Conservation (phyloP, 2,888 invertebrate species). For the Aelia acuminata region DNA sequence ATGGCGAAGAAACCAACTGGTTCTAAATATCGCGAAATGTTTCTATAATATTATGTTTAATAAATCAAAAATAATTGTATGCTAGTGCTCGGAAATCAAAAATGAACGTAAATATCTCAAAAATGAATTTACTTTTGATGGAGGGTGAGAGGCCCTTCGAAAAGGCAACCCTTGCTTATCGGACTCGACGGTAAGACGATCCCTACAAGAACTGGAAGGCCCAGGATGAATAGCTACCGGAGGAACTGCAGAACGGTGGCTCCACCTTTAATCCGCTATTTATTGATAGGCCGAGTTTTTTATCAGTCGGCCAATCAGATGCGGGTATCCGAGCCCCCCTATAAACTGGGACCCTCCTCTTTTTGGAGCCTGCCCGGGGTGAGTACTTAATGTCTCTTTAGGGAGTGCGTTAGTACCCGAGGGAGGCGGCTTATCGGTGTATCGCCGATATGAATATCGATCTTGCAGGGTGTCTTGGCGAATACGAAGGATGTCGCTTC, state of each 20-base stretch:
- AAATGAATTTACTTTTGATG: not conserved
- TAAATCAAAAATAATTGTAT: too few relatives aligned
- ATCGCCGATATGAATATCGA: not conserved
- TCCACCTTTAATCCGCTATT: slow-evolving; percentile 9
- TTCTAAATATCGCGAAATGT: too few relatives aligned
- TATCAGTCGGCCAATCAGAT: slow-evolving; percentile 38
- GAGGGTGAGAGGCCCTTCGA: not conserved
- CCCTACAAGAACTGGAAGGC: not conserved
- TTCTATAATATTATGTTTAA: too few relatives aligned
- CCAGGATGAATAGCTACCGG: slow-evolving; percentile 44
- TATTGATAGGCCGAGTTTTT: slow-evolving; percentile 7
- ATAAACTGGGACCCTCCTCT: slow-evolving; percentile 44
- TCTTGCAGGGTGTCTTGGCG: not conserved
- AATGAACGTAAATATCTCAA: not conserved
- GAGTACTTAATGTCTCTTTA: slow-evolving; percentile 18
- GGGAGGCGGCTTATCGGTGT: not conserved
- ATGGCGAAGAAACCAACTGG: too few relatives aligned
- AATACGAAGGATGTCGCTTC: not conserved
- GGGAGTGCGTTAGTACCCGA: not conserved
- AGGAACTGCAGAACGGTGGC: not conserved
- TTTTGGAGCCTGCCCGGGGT: slow-evolving; percentile 36
- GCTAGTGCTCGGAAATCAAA: not conserved
- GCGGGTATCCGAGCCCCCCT: slow-evolving; percentile 31
- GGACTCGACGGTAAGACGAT: slow-evolving; percentile 19
- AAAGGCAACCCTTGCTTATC: not conserved